Evolutionary conservation across 2,113 vertebrate genomes (phyloP).

Genomic region (Tupaia chinensis): DNA sequence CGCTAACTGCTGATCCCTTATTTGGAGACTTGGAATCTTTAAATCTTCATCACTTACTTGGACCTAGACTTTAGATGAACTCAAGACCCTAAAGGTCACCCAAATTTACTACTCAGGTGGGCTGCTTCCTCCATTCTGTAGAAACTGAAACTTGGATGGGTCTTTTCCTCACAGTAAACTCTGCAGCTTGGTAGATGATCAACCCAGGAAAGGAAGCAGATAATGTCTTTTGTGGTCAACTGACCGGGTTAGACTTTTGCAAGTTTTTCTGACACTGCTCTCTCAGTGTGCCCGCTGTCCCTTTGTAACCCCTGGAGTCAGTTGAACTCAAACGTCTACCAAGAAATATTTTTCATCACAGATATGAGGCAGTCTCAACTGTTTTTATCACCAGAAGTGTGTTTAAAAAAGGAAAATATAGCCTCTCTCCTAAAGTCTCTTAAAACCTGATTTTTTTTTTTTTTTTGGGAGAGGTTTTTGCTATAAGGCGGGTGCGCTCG

Average conservation of each 20-base stretch:
- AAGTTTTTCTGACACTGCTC: not conserved
- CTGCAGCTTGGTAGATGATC: not conserved
- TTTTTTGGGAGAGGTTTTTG: no score
- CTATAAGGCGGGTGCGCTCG: no score
- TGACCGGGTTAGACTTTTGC: not conserved
- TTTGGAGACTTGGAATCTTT: not conserved
- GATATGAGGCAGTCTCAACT: not conserved
- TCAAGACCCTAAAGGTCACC: not conserved
- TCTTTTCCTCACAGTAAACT: not conserved
- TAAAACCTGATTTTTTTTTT: no score
- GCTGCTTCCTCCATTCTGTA: not conserved
- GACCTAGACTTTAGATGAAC: not conserved
- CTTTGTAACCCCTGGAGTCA: not conserved
- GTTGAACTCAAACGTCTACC: not conserved
- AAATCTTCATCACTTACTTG: not conserved
- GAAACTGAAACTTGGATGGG: not conserved
- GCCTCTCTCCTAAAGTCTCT: not conserved
- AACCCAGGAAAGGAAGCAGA: not conserved
- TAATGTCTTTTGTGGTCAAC: not conserved
- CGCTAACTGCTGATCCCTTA: not conserved
- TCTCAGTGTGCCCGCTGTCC: not conserved
- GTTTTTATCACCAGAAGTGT: not conserved
- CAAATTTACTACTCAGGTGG: not conserved
- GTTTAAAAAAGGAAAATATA: slow-evolving; percentile 4
- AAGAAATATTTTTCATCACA: not conserved